Percentiles rank a stretch among this genome's conserved stretches.
Conservation (phyloP, 1,140 invertebrate species). For the Drosophila triauraria region DNA sequence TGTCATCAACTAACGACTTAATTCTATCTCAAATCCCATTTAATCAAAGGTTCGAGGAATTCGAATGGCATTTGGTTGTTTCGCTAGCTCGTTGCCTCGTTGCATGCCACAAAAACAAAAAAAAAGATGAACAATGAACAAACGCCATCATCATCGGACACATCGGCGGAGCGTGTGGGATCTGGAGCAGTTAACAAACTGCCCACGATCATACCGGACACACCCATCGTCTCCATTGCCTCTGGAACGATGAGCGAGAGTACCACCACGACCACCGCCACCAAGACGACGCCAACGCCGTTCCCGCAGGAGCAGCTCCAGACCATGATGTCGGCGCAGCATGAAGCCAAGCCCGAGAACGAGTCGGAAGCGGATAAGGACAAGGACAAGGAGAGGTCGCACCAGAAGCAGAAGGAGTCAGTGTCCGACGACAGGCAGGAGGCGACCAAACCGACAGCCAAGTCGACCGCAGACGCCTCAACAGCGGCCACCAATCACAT, state of each 20-base stretch:
- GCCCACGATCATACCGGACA: constrained; percentile 76
- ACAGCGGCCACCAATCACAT: constrained; percentile 14
- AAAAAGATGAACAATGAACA: constrained; percentile 55
- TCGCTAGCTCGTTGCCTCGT: constrained; percentile 26
- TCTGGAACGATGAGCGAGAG: constrained; percentile 77
- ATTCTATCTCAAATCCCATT: neutral
- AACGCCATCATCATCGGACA: constrained; percentile 41
- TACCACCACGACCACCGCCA: constrained; percentile 78
- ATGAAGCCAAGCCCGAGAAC: constrained; percentile 24
- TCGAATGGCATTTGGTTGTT: constrained; percentile 51
- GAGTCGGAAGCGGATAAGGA: constrained; percentile 16
- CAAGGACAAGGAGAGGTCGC: neutral
- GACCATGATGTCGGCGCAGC: constrained; percentile 65
- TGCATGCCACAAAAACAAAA: constrained; percentile 33
- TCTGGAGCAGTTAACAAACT: constrained; percentile 38
- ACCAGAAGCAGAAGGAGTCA: neutral
- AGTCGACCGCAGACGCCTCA: neutral
- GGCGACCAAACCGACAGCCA: neutral
- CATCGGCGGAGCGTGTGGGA: constrained; percentile 33
- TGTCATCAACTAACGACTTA: no score
- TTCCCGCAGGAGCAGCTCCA: constrained; percentile 59
- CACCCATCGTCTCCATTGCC: constrained; percentile 81
- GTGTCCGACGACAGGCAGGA: constrained; percentile 6
- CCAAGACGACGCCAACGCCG: constrained; percentile 78
- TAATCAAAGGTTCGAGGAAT: constrained; percentile 25